Evolutionary conservation across 2,797 vertebrate genomes (phyloP).

Genomic region (Premnoplex brunnescens): DNA sequence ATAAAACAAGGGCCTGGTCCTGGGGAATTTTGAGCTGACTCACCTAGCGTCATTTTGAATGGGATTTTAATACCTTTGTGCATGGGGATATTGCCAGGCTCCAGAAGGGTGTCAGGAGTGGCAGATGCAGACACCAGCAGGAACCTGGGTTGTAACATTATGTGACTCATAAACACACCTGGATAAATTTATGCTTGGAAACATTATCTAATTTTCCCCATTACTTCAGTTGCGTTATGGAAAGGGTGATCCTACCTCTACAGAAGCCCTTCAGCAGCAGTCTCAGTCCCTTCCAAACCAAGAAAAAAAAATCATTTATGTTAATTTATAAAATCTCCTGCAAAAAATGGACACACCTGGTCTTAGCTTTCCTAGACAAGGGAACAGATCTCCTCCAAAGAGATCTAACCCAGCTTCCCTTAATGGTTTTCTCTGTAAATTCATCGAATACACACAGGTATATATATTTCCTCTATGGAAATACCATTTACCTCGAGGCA

Average conservation of each 20-base stretch:
- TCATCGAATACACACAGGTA: not conserved
- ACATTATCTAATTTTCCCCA: not conserved
- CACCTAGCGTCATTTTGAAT: not conserved
- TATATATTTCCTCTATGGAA: not conserved
- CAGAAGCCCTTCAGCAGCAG: not conserved
- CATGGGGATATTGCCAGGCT: not conserved
- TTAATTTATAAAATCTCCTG: not conserved
- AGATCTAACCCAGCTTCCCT: not conserved
- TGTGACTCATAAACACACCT: not conserved
- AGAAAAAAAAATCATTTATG: rapidly evolving
- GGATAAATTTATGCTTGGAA: not conserved
- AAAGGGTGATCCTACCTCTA: not conserved
- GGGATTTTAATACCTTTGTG: not conserved
- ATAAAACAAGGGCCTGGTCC: not conserved
- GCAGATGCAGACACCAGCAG: not conserved
- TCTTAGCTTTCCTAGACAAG: not conserved
- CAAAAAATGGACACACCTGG: not conserved
- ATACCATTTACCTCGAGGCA: not conserved
- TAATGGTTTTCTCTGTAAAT: not conserved
- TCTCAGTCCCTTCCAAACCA: not conserved
- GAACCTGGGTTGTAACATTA: not conserved
- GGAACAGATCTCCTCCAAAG: not conserved
- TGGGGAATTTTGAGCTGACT: not conserved
- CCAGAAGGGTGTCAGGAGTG: not conserved
- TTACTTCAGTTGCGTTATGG: not conserved